Evolutionary conservation across 1,140 invertebrate genomes (phyloP).

Genomic region (Cardiocondyla obscurior): DNA sequence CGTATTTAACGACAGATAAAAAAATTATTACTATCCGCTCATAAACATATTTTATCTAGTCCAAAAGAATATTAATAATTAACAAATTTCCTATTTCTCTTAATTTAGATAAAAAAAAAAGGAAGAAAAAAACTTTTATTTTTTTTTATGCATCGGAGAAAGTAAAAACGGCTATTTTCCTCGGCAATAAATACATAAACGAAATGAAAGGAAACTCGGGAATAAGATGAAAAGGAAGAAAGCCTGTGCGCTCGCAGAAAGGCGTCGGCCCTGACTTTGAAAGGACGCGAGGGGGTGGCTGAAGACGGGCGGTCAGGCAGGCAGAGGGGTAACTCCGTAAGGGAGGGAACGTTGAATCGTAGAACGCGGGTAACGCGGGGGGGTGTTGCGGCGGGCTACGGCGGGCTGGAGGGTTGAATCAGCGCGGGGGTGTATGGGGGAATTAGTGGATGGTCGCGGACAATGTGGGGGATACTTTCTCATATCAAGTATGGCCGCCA

Average conservation of each 20-base stretch:
- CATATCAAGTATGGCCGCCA: constrained; percentile 85
- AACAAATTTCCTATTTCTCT: not conserved
- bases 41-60: not conserved
- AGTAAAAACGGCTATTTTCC: not conserved
- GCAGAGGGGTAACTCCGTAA: constrained; percentile 63
- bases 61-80: not conserved
- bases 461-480: constrained; percentile 84
- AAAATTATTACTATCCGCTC: no score
- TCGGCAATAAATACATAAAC: not conserved
- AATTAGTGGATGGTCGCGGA: constrained; percentile 83
- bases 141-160: no score
- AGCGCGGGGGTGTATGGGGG: constrained; percentile 81
- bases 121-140: no score
- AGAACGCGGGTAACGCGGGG: constrained; percentile 55
- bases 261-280: constrained; percentile 77
- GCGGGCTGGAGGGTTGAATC: constrained; percentile 78
- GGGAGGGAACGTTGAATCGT: constrained; percentile 50
- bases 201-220: not conserved
- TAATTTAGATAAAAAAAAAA: no score
- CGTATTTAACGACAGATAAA: no score
- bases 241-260: not conserved
- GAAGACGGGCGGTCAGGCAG: constrained; percentile 27
- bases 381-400: constrained; percentile 53
- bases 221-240: not conserved
- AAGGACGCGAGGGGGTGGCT: constrained; percentile 75